Conservation (phyloP, 2,888 invertebrate species). For the Chymomyza fuscimana region DNA sequence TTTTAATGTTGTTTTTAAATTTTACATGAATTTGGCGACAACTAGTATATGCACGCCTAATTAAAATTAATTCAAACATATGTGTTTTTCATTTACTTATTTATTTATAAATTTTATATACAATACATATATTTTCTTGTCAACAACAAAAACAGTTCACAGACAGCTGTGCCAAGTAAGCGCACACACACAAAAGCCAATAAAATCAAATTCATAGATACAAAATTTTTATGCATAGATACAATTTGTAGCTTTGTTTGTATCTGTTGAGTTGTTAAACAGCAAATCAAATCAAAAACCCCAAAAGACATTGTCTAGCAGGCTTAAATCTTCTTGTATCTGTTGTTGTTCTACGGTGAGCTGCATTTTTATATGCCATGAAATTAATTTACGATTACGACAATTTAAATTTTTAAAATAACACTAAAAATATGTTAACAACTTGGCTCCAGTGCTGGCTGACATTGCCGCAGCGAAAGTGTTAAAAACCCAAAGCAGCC, state of each 20-base stretch:
- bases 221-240: background rate
- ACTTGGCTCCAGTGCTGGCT: slow-evolving; percentile 24
- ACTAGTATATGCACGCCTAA: slow-evolving; percentile 1
- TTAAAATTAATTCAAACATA: slow-evolving; percentile 19
- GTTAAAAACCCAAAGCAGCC: slow-evolving; percentile 54
- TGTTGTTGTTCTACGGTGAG: slow-evolving; percentile 16
- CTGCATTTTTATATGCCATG: slow-evolving; percentile 76
- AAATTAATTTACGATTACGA: slow-evolving; percentile 79
- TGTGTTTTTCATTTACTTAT: background rate
- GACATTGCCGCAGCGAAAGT: slow-evolving; percentile 59
- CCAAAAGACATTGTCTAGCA: slow-evolving; percentile 10
- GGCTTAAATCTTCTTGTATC: slow-evolving; percentile 11
- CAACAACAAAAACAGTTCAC: slow-evolving; percentile 20
- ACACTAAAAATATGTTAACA: slow-evolving; percentile 72
- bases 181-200: slow-evolving; percentile 20
- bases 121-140: background rate
- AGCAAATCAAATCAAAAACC: slow-evolving; percentile 14
- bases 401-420: slow-evolving; percentile 76
- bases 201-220: slow-evolving; percentile 25
- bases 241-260: slow-evolving; percentile 17
- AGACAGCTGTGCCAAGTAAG: slow-evolving; percentile 33
- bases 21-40: slow-evolving; percentile 48
- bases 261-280: slow-evolving; percentile 46
- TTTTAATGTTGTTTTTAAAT: slow-evolving; percentile 68
- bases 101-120: slow-evolving; percentile 10